Percentiles rank a stretch among this genome's conserved stretches.
Conservation (phyloP, 2,113 vertebrate species). For the Synodontis membranacea region DNA sequence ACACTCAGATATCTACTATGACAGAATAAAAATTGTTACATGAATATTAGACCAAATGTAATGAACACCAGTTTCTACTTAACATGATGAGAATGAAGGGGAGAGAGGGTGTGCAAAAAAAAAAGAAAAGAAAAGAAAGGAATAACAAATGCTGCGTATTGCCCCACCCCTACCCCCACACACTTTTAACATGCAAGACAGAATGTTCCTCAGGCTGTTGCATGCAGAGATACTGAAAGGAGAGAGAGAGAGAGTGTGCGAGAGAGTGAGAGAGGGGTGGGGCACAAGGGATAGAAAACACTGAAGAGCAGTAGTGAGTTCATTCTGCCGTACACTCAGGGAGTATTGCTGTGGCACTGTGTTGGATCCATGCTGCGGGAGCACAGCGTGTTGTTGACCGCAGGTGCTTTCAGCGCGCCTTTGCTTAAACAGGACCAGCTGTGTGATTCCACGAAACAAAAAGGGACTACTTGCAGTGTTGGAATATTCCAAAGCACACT, state of each 20-base stretch:
- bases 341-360: conserved; percentile 29
- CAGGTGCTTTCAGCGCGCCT: conserved; percentile 26
- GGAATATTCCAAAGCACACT: conserved; percentile 27
- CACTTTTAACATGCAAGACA: conserved; percentile 41
- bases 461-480: not conserved
- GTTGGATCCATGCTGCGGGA: conserved; percentile 17
- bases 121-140: no score
- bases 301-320: conserved; percentile 33
- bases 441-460: conserved; percentile 23
- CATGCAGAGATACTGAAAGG: conserved; percentile 41
- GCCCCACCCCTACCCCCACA: conserved; percentile 38
- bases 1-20: conserved; percentile 25
- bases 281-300: conserved; percentile 53
- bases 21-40: conserved; percentile 25
- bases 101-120: conserved; percentile 54
- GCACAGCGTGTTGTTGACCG: conserved; percentile 30
- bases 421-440: conserved; percentile 8
- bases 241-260: conserved; percentile 35
- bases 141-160: conserved; percentile 45
- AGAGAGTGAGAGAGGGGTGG: conserved; percentile 8
- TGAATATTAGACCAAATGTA: conserved; percentile 21
- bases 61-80: not conserved
- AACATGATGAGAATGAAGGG: conserved; percentile 20
- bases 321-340: conserved; percentile 38
- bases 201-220: conserved; percentile 47